Percentiles rank a stretch among this genome's conserved stretches.
Evolutionary conservation across 2,113 vertebrate species (phyloP).

Genomic region (Dascyllus trimaculatus): DNA sequence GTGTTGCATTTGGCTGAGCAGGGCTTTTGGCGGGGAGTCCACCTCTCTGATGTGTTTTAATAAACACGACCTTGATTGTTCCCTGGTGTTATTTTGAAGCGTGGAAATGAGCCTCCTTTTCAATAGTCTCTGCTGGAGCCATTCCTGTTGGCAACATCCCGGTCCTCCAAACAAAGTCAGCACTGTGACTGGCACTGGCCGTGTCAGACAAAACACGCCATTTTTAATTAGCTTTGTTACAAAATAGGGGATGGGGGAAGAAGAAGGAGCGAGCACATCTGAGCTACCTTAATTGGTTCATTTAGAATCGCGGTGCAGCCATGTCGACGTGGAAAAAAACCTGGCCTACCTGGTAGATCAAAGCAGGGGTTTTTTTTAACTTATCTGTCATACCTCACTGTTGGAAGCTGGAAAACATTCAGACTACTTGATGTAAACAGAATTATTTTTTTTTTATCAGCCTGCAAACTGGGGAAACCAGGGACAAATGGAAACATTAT

Average conservation of each 20-base stretch:
- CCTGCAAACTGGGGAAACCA: no score
- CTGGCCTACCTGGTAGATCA: no score
- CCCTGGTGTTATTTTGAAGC: constrained; percentile 74
- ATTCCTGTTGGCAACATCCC: constrained; percentile 76
- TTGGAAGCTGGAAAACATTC: background rate
- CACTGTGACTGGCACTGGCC: constrained; percentile 70
- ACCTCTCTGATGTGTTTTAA: constrained; percentile 78
- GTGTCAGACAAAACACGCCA: constrained; percentile 56
- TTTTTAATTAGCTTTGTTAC: constrained; percentile 81
- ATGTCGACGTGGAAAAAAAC: background rate
- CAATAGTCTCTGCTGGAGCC: constrained; percentile 74
- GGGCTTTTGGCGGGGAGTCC: constrained; percentile 65
- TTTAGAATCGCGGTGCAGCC: background rate
- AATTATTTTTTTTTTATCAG: no score
- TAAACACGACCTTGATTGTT: constrained; percentile 80
- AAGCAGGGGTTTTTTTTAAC: background rate
- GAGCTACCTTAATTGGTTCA: constrained; percentile 47
- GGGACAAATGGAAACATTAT: no score
- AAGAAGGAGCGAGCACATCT: constrained; percentile 17
- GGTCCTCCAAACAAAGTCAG: constrained; percentile 72
- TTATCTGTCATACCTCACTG: background rate
- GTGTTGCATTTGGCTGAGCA: constrained; percentile 60
- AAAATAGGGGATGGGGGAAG: constrained; percentile 31
- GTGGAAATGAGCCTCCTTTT: constrained; percentile 79
- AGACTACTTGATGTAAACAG: background rate